Percentiles rank a stretch among this genome's conserved stretches.
phyloP scores from a whole-genome alignment of 2,113 vertebrate genomes.

The Geothlypis trichas region DNA sequence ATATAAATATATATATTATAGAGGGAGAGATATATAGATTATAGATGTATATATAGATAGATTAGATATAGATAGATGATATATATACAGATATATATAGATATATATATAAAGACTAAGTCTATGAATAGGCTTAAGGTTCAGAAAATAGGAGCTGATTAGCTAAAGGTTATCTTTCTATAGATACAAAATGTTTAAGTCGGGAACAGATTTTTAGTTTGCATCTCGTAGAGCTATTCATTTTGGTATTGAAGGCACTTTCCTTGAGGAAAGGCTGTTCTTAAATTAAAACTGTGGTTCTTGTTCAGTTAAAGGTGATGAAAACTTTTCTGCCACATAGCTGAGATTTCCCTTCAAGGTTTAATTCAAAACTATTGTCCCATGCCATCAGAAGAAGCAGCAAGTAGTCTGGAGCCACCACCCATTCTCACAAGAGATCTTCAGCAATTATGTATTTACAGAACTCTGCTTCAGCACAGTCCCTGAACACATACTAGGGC shows the following conservation, averaged over 20 bases:
- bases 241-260: background rate
- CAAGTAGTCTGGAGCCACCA: background rate
- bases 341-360: background rate
- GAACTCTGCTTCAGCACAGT: background rate
- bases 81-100: background rate
- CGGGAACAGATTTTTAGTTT: background rate
- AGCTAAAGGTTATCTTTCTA: background rate
- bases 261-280: background rate
- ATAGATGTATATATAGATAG: too few species aligned
- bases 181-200: background rate
- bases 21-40: background rate
- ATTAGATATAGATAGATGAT: too few species aligned
- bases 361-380: background rate
- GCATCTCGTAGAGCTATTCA: background rate
- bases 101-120: background rate
- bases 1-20: background rate
- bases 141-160: background rate
- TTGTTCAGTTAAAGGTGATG: background rate
- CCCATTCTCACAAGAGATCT: background rate
- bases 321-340: background rate
- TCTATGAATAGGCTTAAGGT: background rate
- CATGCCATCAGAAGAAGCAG: background rate
- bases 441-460: background rate
- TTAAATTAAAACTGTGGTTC: background rate
- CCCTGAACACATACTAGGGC: background rate